A percentile compares a stretch with the other conserved stretches of the same genome.
Evolutionary conservation across 2,888 invertebrate species (phyloP).

Genomic region (Barypeithes pellucidus): DNA sequence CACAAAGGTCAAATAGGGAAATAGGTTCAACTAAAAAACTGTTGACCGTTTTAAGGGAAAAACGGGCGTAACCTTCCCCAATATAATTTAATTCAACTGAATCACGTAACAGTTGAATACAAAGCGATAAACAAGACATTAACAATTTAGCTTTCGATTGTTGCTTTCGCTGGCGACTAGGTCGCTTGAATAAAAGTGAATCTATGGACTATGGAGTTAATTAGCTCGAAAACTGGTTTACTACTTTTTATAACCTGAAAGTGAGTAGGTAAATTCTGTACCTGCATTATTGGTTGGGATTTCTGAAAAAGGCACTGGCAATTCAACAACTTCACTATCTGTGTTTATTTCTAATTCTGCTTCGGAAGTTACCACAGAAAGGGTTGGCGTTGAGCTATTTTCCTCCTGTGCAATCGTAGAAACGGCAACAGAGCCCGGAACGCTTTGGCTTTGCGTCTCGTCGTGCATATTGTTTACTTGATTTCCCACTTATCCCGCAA

Average conservation of each 20-base stretch:
- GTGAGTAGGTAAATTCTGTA: constrained; percentile 70
- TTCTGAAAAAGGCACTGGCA: constrained; percentile 77
- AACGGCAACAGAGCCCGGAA: constrained; percentile 78
- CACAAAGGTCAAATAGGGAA: not conserved
- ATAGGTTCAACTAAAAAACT: constrained; percentile 7
- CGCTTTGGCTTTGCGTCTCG: constrained; percentile 81
- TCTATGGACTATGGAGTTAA: constrained; percentile 31
- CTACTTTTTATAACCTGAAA: constrained; percentile 62
- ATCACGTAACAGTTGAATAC: constrained; percentile 17
- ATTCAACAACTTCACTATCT: constrained; percentile 75
- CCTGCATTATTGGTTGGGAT: constrained; percentile 69
- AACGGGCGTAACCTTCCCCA: constrained; percentile 39
- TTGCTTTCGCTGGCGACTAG: constrained; percentile 37
- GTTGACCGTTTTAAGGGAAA: constrained; percentile 9
- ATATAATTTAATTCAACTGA: not conserved
- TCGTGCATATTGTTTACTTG: constrained; percentile 76
- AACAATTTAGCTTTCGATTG: constrained; percentile 44
- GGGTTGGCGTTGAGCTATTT: constrained; percentile 64
- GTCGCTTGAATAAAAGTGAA: constrained; percentile 45
- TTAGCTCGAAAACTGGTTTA: constrained; percentile 47
- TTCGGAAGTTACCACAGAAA: constrained; percentile 67
- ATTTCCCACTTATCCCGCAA: constrained; percentile 69
- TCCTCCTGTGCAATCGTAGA: constrained; percentile 73
- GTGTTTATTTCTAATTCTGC: constrained; percentile 72
- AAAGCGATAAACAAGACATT: constrained; percentile 19